These are phyloP conservation scores for Sphaeridia pumilis DNA, from an alignment of 2,888 invertebrate species.

Conservation along the genomic window DNA sequence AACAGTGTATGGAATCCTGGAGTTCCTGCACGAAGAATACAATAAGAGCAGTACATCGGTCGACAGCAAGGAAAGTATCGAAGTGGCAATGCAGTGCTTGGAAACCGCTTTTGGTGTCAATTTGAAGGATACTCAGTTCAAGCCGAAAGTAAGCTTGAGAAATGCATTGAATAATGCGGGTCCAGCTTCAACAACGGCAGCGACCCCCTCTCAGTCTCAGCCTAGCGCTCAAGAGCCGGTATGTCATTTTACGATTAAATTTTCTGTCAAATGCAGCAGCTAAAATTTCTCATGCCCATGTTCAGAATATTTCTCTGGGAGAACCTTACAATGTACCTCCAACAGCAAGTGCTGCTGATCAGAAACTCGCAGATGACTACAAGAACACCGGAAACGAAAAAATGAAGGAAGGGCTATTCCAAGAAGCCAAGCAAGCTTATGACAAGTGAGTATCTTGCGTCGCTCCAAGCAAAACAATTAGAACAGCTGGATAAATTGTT, in stretches of 20 bases:
- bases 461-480: too few relatives aligned
- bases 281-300: background rate
- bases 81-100: constrained; percentile 89
- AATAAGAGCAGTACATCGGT: constrained; percentile 38
- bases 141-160: constrained; percentile 15
- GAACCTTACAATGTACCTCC: constrained; percentile 36
- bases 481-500: constrained; percentile 4
- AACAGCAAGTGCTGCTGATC: constrained; percentile 39
- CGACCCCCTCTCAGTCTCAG: background rate
- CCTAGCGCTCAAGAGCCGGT: background rate
- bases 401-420: constrained; percentile 72
- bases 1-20: constrained; percentile 39
- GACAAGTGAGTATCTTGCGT: constrained; percentile 50
- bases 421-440: constrained; percentile 73
- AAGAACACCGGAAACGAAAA: constrained; percentile 78
- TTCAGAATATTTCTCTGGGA: too few relatives aligned
- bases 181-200: constrained; percentile 3
- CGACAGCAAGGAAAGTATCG: constrained; percentile 60
- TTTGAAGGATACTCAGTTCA: constrained; percentile 40
- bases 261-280: background rate
- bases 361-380: constrained; percentile 63
- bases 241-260: background rate
- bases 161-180: constrained; percentile 8
- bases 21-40: constrained; percentile 43
- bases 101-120: constrained; percentile 74